phyloP scores from a whole-genome alignment of 2,888 invertebrate species.

The Cheilosia soror region DNA sequence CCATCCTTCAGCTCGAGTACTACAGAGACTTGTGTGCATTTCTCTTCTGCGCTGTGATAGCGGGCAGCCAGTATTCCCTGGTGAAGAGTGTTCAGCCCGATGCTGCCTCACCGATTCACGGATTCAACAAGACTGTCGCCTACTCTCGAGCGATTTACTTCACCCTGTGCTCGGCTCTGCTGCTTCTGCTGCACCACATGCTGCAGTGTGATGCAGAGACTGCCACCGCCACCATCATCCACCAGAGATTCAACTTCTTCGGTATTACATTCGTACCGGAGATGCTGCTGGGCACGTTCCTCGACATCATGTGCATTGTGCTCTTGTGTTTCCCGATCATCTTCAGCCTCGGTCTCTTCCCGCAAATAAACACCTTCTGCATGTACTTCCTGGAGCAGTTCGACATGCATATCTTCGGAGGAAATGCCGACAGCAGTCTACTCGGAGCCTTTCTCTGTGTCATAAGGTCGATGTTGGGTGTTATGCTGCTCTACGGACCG shows the following conservation, averaged over 20 bases:
- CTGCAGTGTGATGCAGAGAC: conserved; percentile 78
- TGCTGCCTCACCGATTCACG: conserved; percentile 99
- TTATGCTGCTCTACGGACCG: conserved; percentile 92
- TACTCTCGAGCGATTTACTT: conserved; percentile 98
- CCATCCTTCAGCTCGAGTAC: conserved; percentile 92
- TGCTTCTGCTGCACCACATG: conserved; percentile 83
- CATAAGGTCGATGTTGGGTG: conserved; percentile 90
- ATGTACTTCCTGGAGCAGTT: conserved; percentile 98
- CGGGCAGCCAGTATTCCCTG: conserved; percentile 98
- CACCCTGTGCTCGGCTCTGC: conserved; percentile 89
- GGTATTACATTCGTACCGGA: conserved; percentile 84
- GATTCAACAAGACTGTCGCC: conserved; percentile 97
- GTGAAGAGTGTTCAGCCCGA: conserved; percentile 99
- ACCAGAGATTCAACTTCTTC: conserved; percentile 79
- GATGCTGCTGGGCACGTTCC: conserved; percentile 87
- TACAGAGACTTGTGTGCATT: conserved; percentile 97
- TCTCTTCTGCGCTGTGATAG: conserved; percentile 98
- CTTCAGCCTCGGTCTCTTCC: conserved; percentile 97
- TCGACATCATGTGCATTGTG: conserved; percentile 91
- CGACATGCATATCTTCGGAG: conserved; percentile 95
- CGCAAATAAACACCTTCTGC: conserved; percentile 97
- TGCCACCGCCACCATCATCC: conserved; percentile 43
- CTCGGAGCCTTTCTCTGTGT: conserved; percentile 91
- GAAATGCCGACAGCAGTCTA: conserved; percentile 93
- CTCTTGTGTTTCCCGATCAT: conserved; percentile 96